Evolutionary conservation across 2,888 invertebrate species (phyloP), one percentile per base, ranked within the genome.

Genomic region (Plebejus argus): DNA sequence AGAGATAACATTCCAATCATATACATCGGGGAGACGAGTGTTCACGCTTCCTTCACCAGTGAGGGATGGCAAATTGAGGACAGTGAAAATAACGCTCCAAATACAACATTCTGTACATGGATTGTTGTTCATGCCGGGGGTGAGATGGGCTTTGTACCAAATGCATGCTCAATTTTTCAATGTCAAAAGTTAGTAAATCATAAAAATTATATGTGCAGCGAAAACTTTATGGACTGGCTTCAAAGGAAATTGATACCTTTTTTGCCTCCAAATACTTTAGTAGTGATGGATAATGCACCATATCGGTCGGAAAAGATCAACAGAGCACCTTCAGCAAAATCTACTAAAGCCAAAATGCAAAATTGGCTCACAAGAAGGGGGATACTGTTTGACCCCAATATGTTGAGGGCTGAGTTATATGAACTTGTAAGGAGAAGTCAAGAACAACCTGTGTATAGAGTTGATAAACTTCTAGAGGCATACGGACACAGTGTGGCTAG

Each of bases 181-280:
- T 23, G 61, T 23, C 61, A 66, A 28, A 23, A 66, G 61, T 66
- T 66, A 23, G 61, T 66, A 23, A 66, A 66, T 28, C 61, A 66
- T 66, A 66, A 66, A 28, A 66, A 66, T 66, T 66, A 66, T 66
- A 66, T 66, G 61, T 23, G 61, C 23, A 66, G 61, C 10, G 61
- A 66, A 66, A 66, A 66, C 15, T 66, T 66, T 12, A 66, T 66
- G 61, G 61, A 66, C 61, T 66, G 61, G 61, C 61, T 66, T 66
- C 61, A 66, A 28, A 66, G 12, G 61, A 66, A 66, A 66, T 66
- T 66, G 23, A 66, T 66, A 4, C 61, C 61, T 12, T 23, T 23
- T 66, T 5, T 66, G 23, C 61, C 61, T 23, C 61, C 61, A 10
- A 66, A 66, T 28, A 66, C 61, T 28, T 66, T 66, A 28, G 23